Base-by-base conservation (phyloP, 2,113 vertebrate genomes). In the Gnathonemus longibarbis region DNA sequence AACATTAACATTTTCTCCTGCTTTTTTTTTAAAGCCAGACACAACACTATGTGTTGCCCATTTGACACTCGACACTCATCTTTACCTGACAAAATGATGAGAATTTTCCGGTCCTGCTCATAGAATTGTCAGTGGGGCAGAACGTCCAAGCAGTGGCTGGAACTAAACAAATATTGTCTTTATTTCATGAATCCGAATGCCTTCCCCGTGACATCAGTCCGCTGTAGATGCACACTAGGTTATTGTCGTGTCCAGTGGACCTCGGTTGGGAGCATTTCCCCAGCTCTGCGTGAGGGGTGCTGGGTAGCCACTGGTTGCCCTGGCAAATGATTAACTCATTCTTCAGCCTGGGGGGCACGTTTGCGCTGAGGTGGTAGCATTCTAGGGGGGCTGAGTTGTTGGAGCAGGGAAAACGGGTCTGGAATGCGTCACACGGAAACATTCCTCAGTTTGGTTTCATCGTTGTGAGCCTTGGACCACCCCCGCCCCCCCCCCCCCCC, bases 161-260 rank as follows among this genome's bases (percentile, higher is more conserved):
- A 94, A 94, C 94, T 95, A 94, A 94, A 94, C 95, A 95, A 95
- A 95, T 95, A 94, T 96, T 96, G 94, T 94, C 94, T 92, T 93
- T 91, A 92, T 95, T 96, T 95, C 92, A 92, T 93, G 91, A 94
- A 94, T 95, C 92, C 90, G 93, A 95, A 95, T 96, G 92, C 94
- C 92, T 95, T 93, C 89, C 86, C 91, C 93, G 94, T 96, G 95
- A 96, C 95, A 95, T 95, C 94, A 95, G 92, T 87, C 90, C 94
- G 89, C 94, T 91, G 90, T 92, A 88, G 90, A 91, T 39, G 88
- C 94, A 96, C 95, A 95, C 94, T 95, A 93, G 91, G 88, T 92
- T 94, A 95, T 96, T 95, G 94, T 96, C 58, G 92, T 92, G 90
- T 93, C 86, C 90, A 4, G 17, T 88, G 90, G 89, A 90, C 91